Evolutionary conservation across 2,888 invertebrate species (phyloP), one percentile per base, ranked within the genome.

Genomic region (Drosophila quinaria): DNA sequence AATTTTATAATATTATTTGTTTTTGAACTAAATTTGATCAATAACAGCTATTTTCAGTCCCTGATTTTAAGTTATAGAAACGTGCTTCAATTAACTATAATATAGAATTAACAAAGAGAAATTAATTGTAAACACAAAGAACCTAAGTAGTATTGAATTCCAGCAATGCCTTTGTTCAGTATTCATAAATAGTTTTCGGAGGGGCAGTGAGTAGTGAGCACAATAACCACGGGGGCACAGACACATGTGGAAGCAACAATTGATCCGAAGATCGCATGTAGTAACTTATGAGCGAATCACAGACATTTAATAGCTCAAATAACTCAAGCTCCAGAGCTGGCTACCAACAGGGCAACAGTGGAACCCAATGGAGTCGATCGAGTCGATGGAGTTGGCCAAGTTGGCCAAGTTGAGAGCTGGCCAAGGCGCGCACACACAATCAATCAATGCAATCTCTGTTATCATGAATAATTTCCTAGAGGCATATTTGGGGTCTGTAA

Each of bases 381-480:
- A 29, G 8, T 2, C 8, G 29, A 29, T 29, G 29, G 29, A 29
- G 29, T 29, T 29, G 29, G 29, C 29, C 29, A 29, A 25, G 25
- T 10, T 4, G 25, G 51, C 37, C 51, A 35, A 25, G 6, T 15
- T 52, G 51, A 35, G 19, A 51, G 51, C 19, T 39, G 52, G 50
- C 35, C 39, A 39, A 39, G 39, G 73, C 41, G 83, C 66, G 71
- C 69, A 76, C 76, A 69, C 82, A 85, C 50, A 50, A 50, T 85
- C 84, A 85, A 85, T 85, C 84, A 85, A 87, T 85, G 84, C 84
- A 85, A 85, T 85, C 85, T 85, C 80, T 87, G 87, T 87, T 87
- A 85, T 85, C 85, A 82, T 87, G 87, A 87, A 85, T 87, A 85
- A 87, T 87, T 87, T 85, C 86, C 85, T 87, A 81, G 79, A 74